These are phyloP conservation scores for Microplitis demolitor DNA, from an alignment of 1,140 invertebrate species.

Conservation along the genomic window DNA sequence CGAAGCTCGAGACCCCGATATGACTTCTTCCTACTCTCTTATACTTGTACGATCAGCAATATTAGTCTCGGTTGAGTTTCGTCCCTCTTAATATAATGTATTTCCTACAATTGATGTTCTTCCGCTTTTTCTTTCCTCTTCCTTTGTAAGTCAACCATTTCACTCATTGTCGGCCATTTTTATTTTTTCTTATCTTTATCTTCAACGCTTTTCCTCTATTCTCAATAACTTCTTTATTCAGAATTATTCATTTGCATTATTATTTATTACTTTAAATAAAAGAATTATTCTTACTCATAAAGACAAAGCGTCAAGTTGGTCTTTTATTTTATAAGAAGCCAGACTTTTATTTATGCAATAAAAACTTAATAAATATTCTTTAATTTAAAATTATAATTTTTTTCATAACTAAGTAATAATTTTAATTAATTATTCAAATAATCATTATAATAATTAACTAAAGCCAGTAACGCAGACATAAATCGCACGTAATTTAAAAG, in stretches of 20 bases:
- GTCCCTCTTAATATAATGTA: constrained; percentile 21
- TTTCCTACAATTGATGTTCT: background rate
- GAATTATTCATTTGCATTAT: background rate
- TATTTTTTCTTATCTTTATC: background rate
- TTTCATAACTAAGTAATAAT: too few relatives aligned
- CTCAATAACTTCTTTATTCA: background rate
- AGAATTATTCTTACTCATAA: too few relatives aligned
- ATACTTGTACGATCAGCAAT: constrained; percentile 45
- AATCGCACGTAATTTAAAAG: too few relatives aligned
- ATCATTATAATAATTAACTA: too few relatives aligned
- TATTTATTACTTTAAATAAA: too few relatives aligned
- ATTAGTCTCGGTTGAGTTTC: constrained; percentile 36
- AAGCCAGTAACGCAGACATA: too few relatives aligned
- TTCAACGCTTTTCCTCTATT: background rate
- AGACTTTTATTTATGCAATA: too few relatives aligned
- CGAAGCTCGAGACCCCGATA: constrained; percentile 28
- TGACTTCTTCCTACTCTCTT: background rate
- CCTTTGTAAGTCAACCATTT: background rate
- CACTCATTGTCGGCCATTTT: background rate
- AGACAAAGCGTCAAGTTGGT: too few relatives aligned
- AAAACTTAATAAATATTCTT: too few relatives aligned
- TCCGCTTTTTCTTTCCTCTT: background rate
- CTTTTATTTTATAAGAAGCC: too few relatives aligned
- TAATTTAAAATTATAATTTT: too few relatives aligned
- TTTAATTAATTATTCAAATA: too few relatives aligned